Evolutionary conservation across 2,888 invertebrate genomes (phyloP).

Genomic region (Zelleria hepariella): DNA sequence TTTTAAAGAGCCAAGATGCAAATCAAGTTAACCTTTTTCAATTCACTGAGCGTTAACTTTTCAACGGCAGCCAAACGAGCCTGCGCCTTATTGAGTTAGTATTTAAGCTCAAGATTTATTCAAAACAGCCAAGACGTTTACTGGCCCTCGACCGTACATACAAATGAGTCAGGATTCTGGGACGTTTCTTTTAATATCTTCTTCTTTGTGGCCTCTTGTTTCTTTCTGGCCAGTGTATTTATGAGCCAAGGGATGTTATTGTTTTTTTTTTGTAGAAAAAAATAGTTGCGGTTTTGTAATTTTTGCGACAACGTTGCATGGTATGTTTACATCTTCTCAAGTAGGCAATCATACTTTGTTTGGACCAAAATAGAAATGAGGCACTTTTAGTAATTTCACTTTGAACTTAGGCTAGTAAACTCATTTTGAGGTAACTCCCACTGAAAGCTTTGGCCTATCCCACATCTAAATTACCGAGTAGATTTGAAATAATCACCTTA

Average conservation of each 20-base stretch:
- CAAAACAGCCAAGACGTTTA: conserved; percentile 52
- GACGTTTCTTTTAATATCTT: too few species aligned
- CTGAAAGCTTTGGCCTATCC: neutral
- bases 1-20: conserved; percentile 29
- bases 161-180: conserved; percentile 29
- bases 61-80: conserved; percentile 39
- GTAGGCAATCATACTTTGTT: too few species aligned
- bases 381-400: too few species aligned
- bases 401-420: too few species aligned
- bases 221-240: neutral
- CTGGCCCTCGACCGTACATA: conserved; percentile 32
- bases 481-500: neutral
- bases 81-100: conserved; percentile 51
- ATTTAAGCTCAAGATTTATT: conserved; percentile 57
- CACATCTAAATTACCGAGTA: neutral
- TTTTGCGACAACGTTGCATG: too few species aligned
- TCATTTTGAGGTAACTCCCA: too few species aligned
- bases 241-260: too few species aligned
- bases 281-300: too few species aligned
- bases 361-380: too few species aligned
- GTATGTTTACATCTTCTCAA: too few species aligned
- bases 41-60: conserved; percentile 46
- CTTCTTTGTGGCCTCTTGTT: too few species aligned
- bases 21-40: conserved; percentile 56
- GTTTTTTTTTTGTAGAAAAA: too few species aligned